A percentile compares a stretch with the other conserved stretches of the same genome.
phyloP scores from a whole-genome alignment of 2,797 vertebrate species.

The Malurus splendens region DNA sequence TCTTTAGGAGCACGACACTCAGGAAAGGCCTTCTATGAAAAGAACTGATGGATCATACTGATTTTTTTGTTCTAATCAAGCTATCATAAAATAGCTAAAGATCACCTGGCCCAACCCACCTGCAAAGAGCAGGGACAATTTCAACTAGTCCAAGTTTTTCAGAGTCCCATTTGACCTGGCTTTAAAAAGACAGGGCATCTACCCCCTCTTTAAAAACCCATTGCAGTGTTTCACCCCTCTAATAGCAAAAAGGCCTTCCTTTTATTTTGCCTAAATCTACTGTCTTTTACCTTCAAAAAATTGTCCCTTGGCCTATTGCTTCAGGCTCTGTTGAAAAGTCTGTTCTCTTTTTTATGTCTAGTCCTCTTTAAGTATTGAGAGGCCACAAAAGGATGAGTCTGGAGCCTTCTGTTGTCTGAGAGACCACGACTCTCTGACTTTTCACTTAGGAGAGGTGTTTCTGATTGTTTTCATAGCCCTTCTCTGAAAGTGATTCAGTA shows the following conservation, averaged over 20 bases:
- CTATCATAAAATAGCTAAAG: neutral
- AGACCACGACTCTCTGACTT: neutral
- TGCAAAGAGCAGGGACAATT: neutral
- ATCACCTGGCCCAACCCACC: neutral
- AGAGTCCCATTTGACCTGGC: rapidly evolving
- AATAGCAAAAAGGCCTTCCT: neutral
- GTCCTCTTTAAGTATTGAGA: neutral
- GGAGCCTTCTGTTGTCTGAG: neutral
- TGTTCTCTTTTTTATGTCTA: neutral
- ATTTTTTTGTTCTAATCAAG: neutral
- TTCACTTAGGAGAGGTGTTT: neutral
- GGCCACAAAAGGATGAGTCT: neutral
- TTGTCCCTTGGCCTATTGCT: neutral
- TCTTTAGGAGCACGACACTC: neutral
- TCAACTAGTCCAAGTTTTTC: neutral
- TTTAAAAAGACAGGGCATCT: neutral
- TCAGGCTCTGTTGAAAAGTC: neutral
- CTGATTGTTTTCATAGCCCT: neutral
- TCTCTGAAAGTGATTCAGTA: rapidly evolving
- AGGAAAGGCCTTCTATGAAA: neutral
- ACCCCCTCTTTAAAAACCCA: rapidly evolving
- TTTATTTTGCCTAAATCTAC: neutral
- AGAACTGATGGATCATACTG: neutral
- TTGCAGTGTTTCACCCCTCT: neutral
- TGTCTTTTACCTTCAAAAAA: neutral